Evolutionary conservation across 2,888 invertebrate genomes (phyloP), one percentile per base, ranked within the genome.

Genomic region (Coenonympha arcania): DNA sequence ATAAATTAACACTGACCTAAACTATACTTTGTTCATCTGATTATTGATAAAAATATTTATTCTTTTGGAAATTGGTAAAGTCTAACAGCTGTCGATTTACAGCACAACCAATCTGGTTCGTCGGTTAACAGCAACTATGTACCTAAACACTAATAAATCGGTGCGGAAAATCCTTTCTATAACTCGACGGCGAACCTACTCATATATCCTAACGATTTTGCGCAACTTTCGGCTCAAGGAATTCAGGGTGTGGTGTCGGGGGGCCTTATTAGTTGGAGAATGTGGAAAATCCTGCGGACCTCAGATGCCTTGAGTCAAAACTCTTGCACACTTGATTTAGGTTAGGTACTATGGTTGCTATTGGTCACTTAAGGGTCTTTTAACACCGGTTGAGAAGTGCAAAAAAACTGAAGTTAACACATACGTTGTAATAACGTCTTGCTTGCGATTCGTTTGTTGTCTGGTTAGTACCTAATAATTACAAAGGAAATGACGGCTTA

Each of bases 191-290:
- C 4, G 15, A 30, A n/a, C n/a, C n/a, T n/a, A n/a, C n/a, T n/a
- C 33, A 6, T 36, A 40, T 34, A 30, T 43, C 18, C 37, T 26
- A 19, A 20, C 31, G 5, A 43, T 31, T 20, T 80, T 78, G 72
- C 76, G 77, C 73, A 79, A 80, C 61, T 48, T 42, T 66, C 61
- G 67, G 57, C 63, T 56, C 52, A 54, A 56, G 73, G 79, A 73
- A 78, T 77, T 67, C 65, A 58, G 76, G 80, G 80, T 65, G 76
- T 68, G 76, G 77, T 65, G 52, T 48, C 34, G 44, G 48, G 44
- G 50, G 46, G 37, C 50, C 49, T 54, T 50, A 56, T 54, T 47
- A 51, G 55, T 37, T 43, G 39, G 42, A 42, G 46, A 48, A 54
- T 49, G 54, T 55, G 54, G 43, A 39, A 54, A 51, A 49, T 54